Evolutionary conservation across 2,113 vertebrate species (phyloP), one percentile per base, ranked within the genome.

Genomic region (Thryonomys swinderianus): DNA sequence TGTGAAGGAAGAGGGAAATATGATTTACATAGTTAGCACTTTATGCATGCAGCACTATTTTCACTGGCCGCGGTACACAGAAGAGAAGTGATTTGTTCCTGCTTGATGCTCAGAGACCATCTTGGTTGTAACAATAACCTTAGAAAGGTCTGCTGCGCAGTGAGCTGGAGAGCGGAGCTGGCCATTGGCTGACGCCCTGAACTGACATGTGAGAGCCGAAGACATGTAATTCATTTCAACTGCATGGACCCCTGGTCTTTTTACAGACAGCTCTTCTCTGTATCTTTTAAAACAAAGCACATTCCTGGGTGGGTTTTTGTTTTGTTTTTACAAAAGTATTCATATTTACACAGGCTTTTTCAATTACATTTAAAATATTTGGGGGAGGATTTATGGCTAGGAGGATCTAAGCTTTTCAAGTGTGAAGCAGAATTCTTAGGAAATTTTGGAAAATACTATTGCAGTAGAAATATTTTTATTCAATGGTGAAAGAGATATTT

Each of bases 11-110:
- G 98, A 98, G 90, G 93, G 92, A 98, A 98, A 98, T 98, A 97
- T 94, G 97, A 98, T 99, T 98, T 98, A 98, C 98, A 98, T 99
- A 98, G 98, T 99, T 98, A 98, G 98, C 98, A 96, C 97, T 98
- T 98, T 98, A 97, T 96, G 95, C 81, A 71, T 96, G 86, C 90
- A 91, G 93, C 93, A 97, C 90, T 98, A 89, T 97, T 97, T 98
- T 98, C 98, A 98, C 97, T 97, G 97, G 96, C 97, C 98, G 79
- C 88, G 97, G 94, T 91, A 95, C 55, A 94, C 69, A 94, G 94
- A 94, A 97, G 95, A 97, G 96, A 97, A 97, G 90, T 95, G 95
- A 97, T 98, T 97, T 97, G 94, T 93, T 96, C 67, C 3, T 62
- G 37, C 97, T 97, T 98, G 97, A 98, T 97, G 97, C 93, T 97